These are phyloP conservation scores for Aphrophora alni DNA, from an alignment of 2,888 invertebrate species.

Conservation along the genomic window DNA sequence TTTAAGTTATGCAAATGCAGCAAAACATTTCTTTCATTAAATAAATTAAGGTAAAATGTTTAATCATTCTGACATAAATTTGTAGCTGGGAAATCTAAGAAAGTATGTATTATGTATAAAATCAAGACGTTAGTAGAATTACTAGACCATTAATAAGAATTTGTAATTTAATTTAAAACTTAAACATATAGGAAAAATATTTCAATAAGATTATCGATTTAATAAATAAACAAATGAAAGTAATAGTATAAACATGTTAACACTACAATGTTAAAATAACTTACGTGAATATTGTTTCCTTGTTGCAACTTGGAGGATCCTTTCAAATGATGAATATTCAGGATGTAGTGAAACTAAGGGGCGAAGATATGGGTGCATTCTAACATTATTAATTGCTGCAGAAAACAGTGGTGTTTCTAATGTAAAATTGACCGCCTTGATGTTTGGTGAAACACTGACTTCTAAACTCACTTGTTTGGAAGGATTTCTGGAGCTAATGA, in stretches of 20 bases:
- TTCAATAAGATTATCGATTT: too few relatives aligned
- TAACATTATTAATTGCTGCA: slow-evolving; percentile 59
- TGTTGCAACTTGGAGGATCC: slow-evolving; percentile 46
- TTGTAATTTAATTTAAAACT: too few relatives aligned
- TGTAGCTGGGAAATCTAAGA: too few relatives aligned
- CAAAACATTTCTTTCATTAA: too few relatives aligned
- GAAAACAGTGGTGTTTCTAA: slow-evolving; percentile 58
- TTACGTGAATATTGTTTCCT: slow-evolving; percentile 34
- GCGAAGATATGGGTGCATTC: slow-evolving; percentile 57
- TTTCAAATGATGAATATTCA: slow-evolving; percentile 56
- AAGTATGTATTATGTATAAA: too few relatives aligned
- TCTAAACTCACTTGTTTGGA: slow-evolving; percentile 61
- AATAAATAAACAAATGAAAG: too few relatives aligned
- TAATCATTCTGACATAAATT: too few relatives aligned
- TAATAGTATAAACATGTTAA: not conserved
- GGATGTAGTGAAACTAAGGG: slow-evolving; percentile 61
- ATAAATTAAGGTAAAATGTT: too few relatives aligned
- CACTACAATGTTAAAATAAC: not conserved
- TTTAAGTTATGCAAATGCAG: too few relatives aligned
- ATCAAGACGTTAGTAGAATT: too few relatives aligned
- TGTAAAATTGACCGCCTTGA: slow-evolving; percentile 60
- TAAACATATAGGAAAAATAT: too few relatives aligned
- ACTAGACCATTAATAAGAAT: too few relatives aligned
- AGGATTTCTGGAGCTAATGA: slow-evolving; percentile 55
- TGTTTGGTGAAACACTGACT: slow-evolving; percentile 59